Percentiles rank a stretch among this genome's conserved stretches.
These are phyloP conservation scores for Dendroctonus valens DNA, from an alignment of 1,140 invertebrate species.

Conservation along the genomic window DNA sequence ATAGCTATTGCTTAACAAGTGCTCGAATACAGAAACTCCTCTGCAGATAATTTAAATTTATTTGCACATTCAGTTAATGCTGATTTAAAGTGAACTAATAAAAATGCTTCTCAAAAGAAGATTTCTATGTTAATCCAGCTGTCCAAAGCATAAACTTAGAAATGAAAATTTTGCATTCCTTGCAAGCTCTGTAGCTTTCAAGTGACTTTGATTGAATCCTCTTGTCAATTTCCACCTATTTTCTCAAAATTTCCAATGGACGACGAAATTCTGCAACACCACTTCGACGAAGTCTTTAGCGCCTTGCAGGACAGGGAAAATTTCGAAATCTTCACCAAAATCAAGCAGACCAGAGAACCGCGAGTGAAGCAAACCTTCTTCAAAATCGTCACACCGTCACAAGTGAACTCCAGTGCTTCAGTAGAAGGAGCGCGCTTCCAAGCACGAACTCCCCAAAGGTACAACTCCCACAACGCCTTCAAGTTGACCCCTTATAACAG, in stretches of 20 bases:
- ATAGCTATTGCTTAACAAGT: too few relatives aligned
- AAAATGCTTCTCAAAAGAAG: too few relatives aligned
- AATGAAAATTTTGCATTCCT: too few relatives aligned
- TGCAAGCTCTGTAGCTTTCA: too few relatives aligned
- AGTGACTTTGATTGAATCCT: too few relatives aligned
- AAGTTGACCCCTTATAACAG: constrained; percentile 7
- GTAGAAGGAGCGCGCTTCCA: not conserved
- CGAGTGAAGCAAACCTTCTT: constrained; percentile 30
- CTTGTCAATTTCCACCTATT: not conserved
- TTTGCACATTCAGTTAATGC: too few relatives aligned
- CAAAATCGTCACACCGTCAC: constrained; percentile 20
- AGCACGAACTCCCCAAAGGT: not conserved
- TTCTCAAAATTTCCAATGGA: constrained; percentile 34
- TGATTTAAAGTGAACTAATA: too few relatives aligned
- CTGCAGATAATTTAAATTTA: too few relatives aligned
- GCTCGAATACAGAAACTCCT: too few relatives aligned
- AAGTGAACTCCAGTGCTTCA: constrained; percentile 7
- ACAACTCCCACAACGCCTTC: not conserved
- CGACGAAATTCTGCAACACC: constrained; percentile 33
- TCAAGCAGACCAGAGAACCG: constrained; percentile 14
- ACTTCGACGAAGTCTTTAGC: constrained; percentile 36
- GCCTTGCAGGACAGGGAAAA: constrained; percentile 36
- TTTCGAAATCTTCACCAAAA: constrained; percentile 37
- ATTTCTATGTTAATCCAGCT: too few relatives aligned
- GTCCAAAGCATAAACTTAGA: too few relatives aligned